These are phyloP conservation scores for Amiota mariae DNA, from an alignment of 2,888 invertebrate species.

Conservation along the genomic window DNA sequence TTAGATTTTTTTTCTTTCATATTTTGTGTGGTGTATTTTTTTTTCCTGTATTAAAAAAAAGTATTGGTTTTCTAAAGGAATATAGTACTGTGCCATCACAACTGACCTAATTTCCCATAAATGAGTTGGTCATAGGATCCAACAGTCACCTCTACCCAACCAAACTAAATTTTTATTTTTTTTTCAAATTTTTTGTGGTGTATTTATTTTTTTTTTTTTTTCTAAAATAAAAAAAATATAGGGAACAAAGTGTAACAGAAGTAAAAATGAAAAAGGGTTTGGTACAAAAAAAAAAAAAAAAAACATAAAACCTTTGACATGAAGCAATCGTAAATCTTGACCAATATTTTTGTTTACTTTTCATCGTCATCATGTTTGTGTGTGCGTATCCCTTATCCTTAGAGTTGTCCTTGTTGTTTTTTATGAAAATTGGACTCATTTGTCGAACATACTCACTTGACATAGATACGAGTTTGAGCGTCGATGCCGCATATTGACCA, in stretches of 20 bases:
- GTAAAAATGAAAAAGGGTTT: background rate
- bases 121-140: too few species aligned
- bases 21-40: too few species aligned
- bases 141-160: too few species aligned
- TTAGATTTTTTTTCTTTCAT: too few species aligned
- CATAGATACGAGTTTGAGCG: background rate
- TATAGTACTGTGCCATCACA: too few species aligned
- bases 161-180: too few species aligned
- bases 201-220: background rate
- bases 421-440: constrained; percentile 27
- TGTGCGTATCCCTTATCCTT: background rate
- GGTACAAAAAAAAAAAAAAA: constrained; percentile 30
- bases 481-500: constrained; percentile 23
- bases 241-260: background rate
- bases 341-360: constrained; percentile 57
- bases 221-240: background rate
- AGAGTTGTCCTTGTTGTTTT: background rate
- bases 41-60: too few species aligned
- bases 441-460: constrained; percentile 10
- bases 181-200: too few species aligned
- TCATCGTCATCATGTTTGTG: constrained; percentile 40
- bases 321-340: constrained; percentile 69
- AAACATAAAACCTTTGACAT: constrained; percentile 66
- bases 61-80: too few species aligned
- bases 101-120: too few species aligned